These are phyloP conservation scores for Spialia ferax DNA, from an alignment of 2,888 invertebrate genomes.

Conservation along the genomic window DNA sequence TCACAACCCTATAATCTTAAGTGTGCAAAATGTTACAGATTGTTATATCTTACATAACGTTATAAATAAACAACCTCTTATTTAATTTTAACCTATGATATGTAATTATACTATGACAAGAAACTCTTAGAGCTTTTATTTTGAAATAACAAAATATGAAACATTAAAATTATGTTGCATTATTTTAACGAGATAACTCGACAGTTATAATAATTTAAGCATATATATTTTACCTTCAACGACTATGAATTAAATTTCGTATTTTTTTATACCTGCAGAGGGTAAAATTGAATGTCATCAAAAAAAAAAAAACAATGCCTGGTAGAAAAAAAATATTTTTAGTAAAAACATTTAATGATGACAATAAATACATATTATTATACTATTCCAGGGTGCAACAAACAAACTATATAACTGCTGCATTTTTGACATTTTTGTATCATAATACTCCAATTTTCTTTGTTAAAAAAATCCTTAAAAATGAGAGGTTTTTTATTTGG, in stretches of 20 bases:
- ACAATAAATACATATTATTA: conserved; percentile 4
- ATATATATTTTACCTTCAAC: too few relatives aligned
- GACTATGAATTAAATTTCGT: too few relatives aligned
- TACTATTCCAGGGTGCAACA: not conserved
- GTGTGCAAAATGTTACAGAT: conserved; percentile 48
- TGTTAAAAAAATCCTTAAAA: not conserved
- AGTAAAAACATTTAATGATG: not conserved
- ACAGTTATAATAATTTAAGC: too few relatives aligned
- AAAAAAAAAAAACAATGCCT: too few relatives aligned
- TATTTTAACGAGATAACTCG: too few relatives aligned
- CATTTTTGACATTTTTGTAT: not conserved
- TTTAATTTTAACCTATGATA: conserved; percentile 13
- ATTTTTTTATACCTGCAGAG: too few relatives aligned
- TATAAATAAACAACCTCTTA: conserved; percentile 28
- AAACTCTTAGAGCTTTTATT: not conserved
- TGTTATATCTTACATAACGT: conserved; percentile 29
- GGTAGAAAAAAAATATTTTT: not conserved
- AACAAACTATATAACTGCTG: not conserved
- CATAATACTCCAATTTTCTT: not conserved
- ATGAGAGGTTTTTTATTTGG: conserved; percentile 35
- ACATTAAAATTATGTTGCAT: too few relatives aligned
- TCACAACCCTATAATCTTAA: conserved; percentile 76
- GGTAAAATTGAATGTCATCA: too few relatives aligned
- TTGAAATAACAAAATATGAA: not conserved
- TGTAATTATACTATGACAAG: too few relatives aligned